Evolutionary conservation across 2,113 vertebrate species (phyloP), one percentile per base, ranked within the genome.

Genomic region (Heterocephalus glaber): DNA sequence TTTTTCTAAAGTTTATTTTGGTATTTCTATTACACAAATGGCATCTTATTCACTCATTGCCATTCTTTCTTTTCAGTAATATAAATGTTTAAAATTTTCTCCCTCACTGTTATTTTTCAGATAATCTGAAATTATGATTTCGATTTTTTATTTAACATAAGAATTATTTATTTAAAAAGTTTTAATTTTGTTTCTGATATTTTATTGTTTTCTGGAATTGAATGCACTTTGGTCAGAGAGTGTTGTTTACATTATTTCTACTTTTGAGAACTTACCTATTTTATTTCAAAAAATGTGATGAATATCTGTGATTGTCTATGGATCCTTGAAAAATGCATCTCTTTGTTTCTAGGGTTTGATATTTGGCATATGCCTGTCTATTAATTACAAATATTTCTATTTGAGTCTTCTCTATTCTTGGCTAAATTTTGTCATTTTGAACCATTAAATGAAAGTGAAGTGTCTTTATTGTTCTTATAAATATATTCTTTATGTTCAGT

Each of bases 1-100:
- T 13, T 87, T 96, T 66, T 94, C 70, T 85, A 49, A 84, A 95
- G 24, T 81, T 70, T 95, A 63, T 70, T 82, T 89, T 95, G 35
- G 3, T 56, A 28, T 92, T 95, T 83, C 30, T 65, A 70, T 35
- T 63, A 74, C 87, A 79, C 19, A 86, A 66, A 7, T 28, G 2
- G 16, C 47, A 77, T 5, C 33, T 85, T 85, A 91, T 66, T 90
- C 9, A 88, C 4, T 70, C 86, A 82, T 79, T 86, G 83, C 17
- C 16, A 68, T 61, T 95, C 5, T 84, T 89, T 24, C 20, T 76
- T 72, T 81, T 56, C 58, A 86, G 33, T 52, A 38, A 82, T 65
- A n/a, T 86, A 82, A 89, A 90, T 74, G 17, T 13, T 92, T 66
- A 68, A 68, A 30, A 68, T 79, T 63, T 91, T 83, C 82, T 90